Base-by-base conservation (phyloP, 1,140 invertebrate genomes). In the Trigoniulus corallinus region DNA sequence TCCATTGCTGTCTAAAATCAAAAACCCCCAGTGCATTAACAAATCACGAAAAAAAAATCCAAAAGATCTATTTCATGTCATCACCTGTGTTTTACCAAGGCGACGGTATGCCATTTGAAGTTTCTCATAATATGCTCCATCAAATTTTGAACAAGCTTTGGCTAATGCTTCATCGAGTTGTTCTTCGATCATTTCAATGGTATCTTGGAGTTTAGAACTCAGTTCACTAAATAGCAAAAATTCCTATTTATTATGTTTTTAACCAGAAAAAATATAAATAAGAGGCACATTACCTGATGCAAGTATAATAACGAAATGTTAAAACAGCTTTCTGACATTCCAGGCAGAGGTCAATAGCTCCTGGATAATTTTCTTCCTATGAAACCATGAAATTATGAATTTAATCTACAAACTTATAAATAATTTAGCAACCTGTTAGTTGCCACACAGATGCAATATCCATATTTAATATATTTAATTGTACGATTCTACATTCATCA, bases 181-280 rank as follows among this genome's bases (percentile, higher is more conserved):
- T 59, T 92, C 86, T 65, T 96, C 92, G 0, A 88, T 87, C 69
- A 88, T 78, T 53, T 85, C 82, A 44, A 96, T 68, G 0, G 86
- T 94, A 62, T 95, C 91, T 64, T 93, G 85, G 0, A 97, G 66
- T 61, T 94, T 86, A 55, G 76, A 77, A 42, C 76, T 78, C n/a
- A 93, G 64, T 48, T 88, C 84, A 47, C 83, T 79, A 39, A 42
- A 59, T 58, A 43, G n/a, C 44, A 50, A 40, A 46, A 46, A 52
- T 3, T 21, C 7, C 42, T 44, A 24, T 18, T 24, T 7, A 21
- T 44, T 7, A 24, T 7, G 24, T 24, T n/a, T n/a, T n/a, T 44
- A 44, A 20, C 42, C 13, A 37, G 10, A 26, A 15, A 34, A 37
- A 52, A 42, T 7, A 42, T n/a, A 26, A 37, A 22, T 22, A 49